phyloP scores from a whole-genome alignment of 2,797 vertebrate species.

The Carduelis carduelis region DNA sequence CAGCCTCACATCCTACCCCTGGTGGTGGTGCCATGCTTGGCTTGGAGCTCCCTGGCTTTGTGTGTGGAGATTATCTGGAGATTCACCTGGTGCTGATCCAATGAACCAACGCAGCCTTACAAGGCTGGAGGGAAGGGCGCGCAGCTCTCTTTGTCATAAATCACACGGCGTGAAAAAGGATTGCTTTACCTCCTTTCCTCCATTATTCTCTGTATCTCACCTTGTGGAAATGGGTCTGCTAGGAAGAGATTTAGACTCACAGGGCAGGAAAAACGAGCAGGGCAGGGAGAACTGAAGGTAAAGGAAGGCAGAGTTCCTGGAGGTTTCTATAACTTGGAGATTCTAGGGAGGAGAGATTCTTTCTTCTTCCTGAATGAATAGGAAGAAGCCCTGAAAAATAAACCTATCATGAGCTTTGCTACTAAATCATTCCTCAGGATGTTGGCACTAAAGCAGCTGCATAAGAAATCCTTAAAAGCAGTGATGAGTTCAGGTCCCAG shows the following conservation, averaged over 20 bases:
- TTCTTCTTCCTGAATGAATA: not conserved
- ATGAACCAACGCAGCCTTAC: slow-evolving; percentile 30
- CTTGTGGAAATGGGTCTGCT: slow-evolving; percentile 50
- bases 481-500: not conserved
- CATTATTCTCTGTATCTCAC: slow-evolving; percentile 59
- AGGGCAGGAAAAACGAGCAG: not conserved
- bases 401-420: not conserved
- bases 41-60: slow-evolving; percentile 36
- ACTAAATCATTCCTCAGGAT: not conserved
- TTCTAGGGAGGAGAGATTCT: not conserved
- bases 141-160: slow-evolving; percentile 59
- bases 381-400: slow-evolving; percentile 6
- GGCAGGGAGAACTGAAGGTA: not conserved
- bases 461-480: not conserved
- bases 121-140: slow-evolving; percentile 46
- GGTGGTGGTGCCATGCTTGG: not conserved
- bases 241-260: slow-evolving; percentile 15
- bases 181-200: slow-evolving; percentile 64
- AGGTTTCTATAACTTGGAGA: not conserved
- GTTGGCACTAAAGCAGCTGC: not conserved
- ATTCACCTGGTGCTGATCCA: slow-evolving; percentile 63
- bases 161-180: slow-evolving; percentile 63
- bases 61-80: slow-evolving; percentile 46
- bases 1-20: slow-evolving; percentile 3
- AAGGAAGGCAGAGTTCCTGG: slow-evolving; percentile 1